A percentile compares a stretch with the other conserved stretches of the same genome.
These are phyloP conservation scores for Eufriesea mexicana DNA, from an alignment of 1,140 invertebrate genomes.

Conservation along the genomic window DNA sequence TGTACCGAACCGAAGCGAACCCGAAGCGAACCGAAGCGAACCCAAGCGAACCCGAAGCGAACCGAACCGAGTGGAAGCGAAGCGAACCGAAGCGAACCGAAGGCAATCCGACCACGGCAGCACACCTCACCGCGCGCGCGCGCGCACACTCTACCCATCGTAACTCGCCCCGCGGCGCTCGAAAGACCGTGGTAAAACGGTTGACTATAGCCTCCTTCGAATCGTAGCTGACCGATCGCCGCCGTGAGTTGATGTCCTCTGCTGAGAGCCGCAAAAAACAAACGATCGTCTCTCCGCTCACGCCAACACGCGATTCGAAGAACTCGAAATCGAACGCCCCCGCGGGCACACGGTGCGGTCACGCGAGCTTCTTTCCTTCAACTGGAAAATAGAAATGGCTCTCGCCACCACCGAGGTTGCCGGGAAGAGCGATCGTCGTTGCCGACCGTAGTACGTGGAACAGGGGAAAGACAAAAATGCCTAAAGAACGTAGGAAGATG, in stretches of 20 bases:
- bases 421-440: no score
- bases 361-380: constrained; percentile 68
- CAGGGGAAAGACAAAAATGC: no score
- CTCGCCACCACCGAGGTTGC: no score
- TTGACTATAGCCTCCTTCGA: constrained; percentile 12
- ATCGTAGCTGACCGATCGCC: background rate
- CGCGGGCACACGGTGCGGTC: constrained; percentile 80
- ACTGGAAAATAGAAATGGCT: constrained; percentile 15
- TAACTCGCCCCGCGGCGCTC: background rate
- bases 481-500: no score
- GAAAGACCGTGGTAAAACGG: constrained; percentile 29
- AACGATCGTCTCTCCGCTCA: constrained; percentile 23
- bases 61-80: no score
- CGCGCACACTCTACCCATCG: constrained; percentile 42
- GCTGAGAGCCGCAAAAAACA: constrained; percentile 16
- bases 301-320: constrained; percentile 71
- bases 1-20: background rate
- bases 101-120: background rate
- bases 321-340: constrained; percentile 71
- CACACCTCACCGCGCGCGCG: background rate
- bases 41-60: no score
- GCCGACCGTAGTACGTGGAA: no score
- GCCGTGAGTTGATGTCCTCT: constrained; percentile 5
- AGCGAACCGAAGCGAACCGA: no score
- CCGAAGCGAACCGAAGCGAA: no score